Percentiles rank a stretch among this genome's conserved stretches.
Conservation (phyloP, 1,140 invertebrate genomes). For the Drosophila auraria region DNA sequence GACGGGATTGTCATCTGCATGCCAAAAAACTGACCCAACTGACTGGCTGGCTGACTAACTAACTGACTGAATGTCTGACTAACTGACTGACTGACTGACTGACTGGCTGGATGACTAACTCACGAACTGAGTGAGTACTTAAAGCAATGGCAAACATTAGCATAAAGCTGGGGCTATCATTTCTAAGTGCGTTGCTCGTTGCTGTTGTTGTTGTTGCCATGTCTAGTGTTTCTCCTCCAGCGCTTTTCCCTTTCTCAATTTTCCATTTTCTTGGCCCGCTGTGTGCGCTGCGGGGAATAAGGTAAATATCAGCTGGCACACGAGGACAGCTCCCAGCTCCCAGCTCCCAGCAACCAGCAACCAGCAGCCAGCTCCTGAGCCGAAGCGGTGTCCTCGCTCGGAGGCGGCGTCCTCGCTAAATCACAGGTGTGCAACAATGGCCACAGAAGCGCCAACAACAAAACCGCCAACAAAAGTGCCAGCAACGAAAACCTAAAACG, state of each 20-base stretch:
- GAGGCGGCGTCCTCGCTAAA: conserved; percentile 64
- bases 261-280: conserved; percentile 33
- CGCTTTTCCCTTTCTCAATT: conserved; percentile 39
- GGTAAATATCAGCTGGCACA: conserved; percentile 77
- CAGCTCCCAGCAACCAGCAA: conserved; percentile 25
- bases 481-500: conserved; percentile 6
- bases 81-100: conserved; percentile 9
- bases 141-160: conserved; percentile 74
- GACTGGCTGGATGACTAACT: conserved; percentile 42
- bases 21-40: conserved; percentile 38
- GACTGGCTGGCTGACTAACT: conserved; percentile 1
- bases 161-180: conserved; percentile 82
- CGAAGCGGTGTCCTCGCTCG: conserved; percentile 36
- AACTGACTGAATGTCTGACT: neutral
- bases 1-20: conserved; percentile 47
- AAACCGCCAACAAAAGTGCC: conserved; percentile 16
- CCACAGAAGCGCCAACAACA: conserved; percentile 48
- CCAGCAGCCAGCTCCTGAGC: conserved; percentile 29
- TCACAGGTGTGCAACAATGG: conserved; percentile 74
- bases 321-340: conserved; percentile 43
- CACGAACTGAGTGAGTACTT: conserved; percentile 60
- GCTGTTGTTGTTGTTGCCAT: conserved; percentile 50
- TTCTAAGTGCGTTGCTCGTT: conserved; percentile 68
- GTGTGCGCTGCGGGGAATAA: conserved; percentile 58
- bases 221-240: conserved; percentile 63